Percentiles rank a stretch among this genome's conserved stretches.
phyloP scores from a whole-genome alignment of 1,140 invertebrate species.

The Eriocheir sinensis region DNA sequence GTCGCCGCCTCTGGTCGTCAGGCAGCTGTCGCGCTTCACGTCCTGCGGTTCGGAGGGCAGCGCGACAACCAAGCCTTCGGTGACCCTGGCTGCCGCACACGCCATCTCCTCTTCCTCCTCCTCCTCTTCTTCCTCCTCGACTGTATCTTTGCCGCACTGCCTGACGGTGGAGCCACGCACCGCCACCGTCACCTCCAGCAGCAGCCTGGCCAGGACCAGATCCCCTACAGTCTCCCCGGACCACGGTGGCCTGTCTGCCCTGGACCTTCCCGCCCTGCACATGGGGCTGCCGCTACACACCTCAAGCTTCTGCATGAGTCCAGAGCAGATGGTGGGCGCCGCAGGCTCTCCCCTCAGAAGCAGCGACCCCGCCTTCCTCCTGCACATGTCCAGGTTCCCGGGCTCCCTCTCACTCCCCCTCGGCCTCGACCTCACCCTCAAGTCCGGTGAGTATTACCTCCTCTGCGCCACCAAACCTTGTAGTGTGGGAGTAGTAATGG shows the following conservation, averaged over 20 bases:
- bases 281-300: slow-evolving; percentile 47
- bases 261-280: slow-evolving; percentile 54
- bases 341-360: slow-evolving; percentile 47
- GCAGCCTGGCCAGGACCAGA: slow-evolving; percentile 13
- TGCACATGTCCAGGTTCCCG: slow-evolving; percentile 59
- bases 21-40: slow-evolving; percentile 28
- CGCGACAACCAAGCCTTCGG: slow-evolving; percentile 24
- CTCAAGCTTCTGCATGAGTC: slow-evolving; percentile 57
- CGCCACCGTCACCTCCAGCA: slow-evolving; percentile 9
- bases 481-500: background rate
- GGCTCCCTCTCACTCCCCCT: slow-evolving; percentile 41
- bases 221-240: slow-evolving; percentile 39
- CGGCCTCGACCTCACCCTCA: slow-evolving; percentile 61
- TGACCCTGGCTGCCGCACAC: background rate
- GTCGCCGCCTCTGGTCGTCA: background rate
- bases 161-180: slow-evolving; percentile 34
- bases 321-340: slow-evolving; percentile 39
- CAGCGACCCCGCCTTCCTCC: slow-evolving; percentile 60
- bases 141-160: background rate
- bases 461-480: no score
- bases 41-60: background rate
- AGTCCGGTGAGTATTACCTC: slow-evolving; percentile 33
- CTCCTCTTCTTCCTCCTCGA: background rate
- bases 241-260: background rate
- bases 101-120: background rate